Evolutionary conservation across 1,140 invertebrate species (phyloP).

Genomic region (Anastrepha ludens): DNA sequence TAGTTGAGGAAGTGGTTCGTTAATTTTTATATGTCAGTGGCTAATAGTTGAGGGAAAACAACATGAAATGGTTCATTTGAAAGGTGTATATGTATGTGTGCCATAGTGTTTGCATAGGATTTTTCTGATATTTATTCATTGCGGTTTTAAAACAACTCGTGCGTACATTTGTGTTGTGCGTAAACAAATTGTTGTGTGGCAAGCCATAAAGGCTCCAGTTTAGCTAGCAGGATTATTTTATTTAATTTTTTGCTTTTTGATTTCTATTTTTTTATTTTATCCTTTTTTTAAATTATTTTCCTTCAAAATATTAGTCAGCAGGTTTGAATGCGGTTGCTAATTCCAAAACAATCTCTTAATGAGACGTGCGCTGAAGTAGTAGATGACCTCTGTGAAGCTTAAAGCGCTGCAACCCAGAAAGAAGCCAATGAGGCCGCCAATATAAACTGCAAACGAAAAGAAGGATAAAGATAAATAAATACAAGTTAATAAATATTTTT

Average conservation of each 20-base stretch:
- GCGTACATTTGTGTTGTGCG: conserved; percentile 26
- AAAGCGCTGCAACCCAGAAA: conserved; percentile 83
- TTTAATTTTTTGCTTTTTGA: neutral
- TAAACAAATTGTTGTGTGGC: neutral
- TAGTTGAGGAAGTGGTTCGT: neutral
- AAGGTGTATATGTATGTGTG: neutral
- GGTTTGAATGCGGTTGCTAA: neutral
- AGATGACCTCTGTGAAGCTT: conserved; percentile 82
- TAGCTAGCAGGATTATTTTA: neutral
- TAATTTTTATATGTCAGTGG: conserved; percentile 36
- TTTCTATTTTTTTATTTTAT: neutral
- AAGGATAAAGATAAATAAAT: neutral
- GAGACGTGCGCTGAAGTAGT: conserved; percentile 77
- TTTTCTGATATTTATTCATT: conserved; percentile 15
- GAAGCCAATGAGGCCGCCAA: conserved; percentile 82
- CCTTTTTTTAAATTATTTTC: neutral
- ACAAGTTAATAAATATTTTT: too few species aligned
- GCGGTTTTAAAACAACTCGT: conserved; percentile 41
- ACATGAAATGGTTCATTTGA: neutral
- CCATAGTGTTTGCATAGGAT: neutral
- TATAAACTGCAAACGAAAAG: conserved; percentile 77
- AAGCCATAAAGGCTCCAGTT: neutral
- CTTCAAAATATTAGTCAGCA: neutral
- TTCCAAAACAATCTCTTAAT: conserved; percentile 65
- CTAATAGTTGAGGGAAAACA: neutral